Conservation (phyloP, 1,140 invertebrate species). For the Thrips palmi region DNA sequence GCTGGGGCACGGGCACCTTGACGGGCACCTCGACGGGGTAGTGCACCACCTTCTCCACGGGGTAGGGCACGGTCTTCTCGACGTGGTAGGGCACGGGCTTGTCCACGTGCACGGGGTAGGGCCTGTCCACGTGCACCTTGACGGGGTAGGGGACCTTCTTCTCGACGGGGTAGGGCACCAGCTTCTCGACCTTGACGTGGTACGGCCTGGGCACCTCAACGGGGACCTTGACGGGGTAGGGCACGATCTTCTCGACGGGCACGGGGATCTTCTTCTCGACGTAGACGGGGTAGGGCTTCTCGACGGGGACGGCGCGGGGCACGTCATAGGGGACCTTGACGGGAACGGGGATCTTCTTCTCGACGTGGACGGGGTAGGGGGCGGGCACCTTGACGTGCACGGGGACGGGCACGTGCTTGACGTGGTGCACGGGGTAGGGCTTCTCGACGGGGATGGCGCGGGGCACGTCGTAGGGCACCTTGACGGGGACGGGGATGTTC, state of each 20-base stretch:
- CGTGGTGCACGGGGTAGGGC: constrained; percentile 26
- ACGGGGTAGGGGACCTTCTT: constrained; percentile 35
- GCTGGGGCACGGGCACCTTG: constrained; percentile 25
- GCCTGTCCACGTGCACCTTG: constrained; percentile 32
- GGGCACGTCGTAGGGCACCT: constrained; percentile 18
- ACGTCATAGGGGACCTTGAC: constrained; percentile 41
- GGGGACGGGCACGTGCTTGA: constrained; percentile 35
- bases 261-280: constrained; percentile 23
- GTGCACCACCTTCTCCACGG: constrained; percentile 34
- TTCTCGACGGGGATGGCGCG: constrained; percentile 15
- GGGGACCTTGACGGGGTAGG: constrained; percentile 28
- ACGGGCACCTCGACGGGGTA: constrained; percentile 40
- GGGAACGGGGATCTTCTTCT: constrained; percentile 27
- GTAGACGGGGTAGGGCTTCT: constrained; percentile 13
- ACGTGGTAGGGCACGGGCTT: constrained; percentile 34
- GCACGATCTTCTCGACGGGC: constrained; percentile 41
- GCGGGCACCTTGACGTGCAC: constrained; percentile 30
- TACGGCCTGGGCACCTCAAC: constrained; percentile 35
- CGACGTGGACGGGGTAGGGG: constrained; percentile 12
- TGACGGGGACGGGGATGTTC: constrained; percentile 40
- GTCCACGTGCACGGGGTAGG: constrained; percentile 37
- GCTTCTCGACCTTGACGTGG: constrained; percentile 28
- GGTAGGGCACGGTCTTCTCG: constrained; percentile 37
- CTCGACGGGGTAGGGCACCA: constrained; percentile 35
- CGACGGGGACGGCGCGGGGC: constrained; percentile 11